Percentiles rank a stretch among this genome's conserved stretches.
These are phyloP conservation scores for Helarctos malayanus DNA, from an alignment of 2,797 vertebrate genomes.

Conservation along the genomic window DNA sequence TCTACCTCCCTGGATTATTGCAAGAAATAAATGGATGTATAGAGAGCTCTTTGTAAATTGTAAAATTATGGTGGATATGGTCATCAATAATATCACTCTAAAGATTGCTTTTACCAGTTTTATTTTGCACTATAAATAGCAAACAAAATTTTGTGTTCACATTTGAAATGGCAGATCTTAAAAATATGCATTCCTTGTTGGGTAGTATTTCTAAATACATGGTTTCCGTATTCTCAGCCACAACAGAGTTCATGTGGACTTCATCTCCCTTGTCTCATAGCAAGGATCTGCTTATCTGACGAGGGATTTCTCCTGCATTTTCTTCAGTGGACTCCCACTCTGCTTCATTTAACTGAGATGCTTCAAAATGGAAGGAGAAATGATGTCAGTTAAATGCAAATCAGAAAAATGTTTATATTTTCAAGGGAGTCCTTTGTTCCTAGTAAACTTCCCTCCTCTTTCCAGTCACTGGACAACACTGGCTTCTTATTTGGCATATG, in stretches of 20 bases:
- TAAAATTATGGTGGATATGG: neutral
- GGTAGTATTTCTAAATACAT: neutral
- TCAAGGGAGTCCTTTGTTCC: neutral
- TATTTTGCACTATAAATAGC: neutral
- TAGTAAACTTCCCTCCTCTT: neutral
- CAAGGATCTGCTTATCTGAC: neutral
- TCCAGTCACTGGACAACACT: neutral
- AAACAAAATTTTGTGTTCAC: neutral
- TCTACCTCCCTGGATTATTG: neutral
- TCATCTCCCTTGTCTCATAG: neutral
- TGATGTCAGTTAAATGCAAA: neutral
- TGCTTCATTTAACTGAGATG: slow-evolving; percentile 24
- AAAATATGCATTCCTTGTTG: neutral
- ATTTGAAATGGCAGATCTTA: neutral
- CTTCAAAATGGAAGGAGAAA: neutral
- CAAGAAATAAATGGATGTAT: slow-evolving; percentile 7
- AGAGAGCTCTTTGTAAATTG: neutral
- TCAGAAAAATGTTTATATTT: neutral
- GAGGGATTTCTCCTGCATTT: neutral
- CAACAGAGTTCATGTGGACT: neutral
- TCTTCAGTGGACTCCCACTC: neutral
- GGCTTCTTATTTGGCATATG: neutral
- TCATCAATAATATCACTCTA: neutral
- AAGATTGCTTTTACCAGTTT: neutral
- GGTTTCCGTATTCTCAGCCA: neutral